Evolutionary conservation across 2,888 invertebrate species (phyloP).

Genomic region (Hyalella azteca): DNA sequence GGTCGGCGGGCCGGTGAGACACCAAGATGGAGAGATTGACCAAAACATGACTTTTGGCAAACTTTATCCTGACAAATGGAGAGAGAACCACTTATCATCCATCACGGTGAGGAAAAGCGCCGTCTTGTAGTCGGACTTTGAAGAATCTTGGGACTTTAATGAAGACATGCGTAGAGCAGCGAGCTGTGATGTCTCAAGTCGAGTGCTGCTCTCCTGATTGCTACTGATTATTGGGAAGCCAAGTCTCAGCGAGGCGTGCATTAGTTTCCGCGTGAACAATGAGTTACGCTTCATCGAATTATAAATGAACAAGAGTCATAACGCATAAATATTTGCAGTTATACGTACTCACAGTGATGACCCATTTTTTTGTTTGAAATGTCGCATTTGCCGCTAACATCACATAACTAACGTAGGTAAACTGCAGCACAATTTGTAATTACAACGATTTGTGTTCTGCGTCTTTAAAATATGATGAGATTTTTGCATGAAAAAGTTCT

Average conservation of each 20-base stretch:
- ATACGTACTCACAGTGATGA: too few species aligned
- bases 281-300: slow-evolving; percentile 22
- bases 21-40: slow-evolving; percentile 26
- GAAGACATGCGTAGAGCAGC: slow-evolving; percentile 30
- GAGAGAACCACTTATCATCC: slow-evolving; percentile 24
- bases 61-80: slow-evolving; percentile 36
- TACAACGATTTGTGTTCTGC: too few species aligned
- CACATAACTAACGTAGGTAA: too few species aligned
- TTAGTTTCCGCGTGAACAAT: slow-evolving; percentile 21
- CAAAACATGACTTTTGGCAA: slow-evolving; percentile 37
- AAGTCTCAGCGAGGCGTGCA: neutral
- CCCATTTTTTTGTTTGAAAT: too few species aligned
- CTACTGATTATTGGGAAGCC: neutral
- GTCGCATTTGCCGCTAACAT: too few species aligned
- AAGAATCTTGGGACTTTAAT: slow-evolving; percentile 17
- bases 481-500: too few species aligned
- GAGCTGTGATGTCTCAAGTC: slow-evolving; percentile 28
- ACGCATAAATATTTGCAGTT: too few species aligned
- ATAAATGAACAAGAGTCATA: neutral
- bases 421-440: too few species aligned
- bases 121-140: slow-evolving; percentile 29
- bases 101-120: slow-evolving; percentile 32
- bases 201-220: neutral
- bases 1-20: neutral
- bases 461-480: too few species aligned